These are phyloP conservation scores for Zenarchopterus dispar DNA, from an alignment of 2,797 vertebrate species.

Conservation along the genomic window DNA sequence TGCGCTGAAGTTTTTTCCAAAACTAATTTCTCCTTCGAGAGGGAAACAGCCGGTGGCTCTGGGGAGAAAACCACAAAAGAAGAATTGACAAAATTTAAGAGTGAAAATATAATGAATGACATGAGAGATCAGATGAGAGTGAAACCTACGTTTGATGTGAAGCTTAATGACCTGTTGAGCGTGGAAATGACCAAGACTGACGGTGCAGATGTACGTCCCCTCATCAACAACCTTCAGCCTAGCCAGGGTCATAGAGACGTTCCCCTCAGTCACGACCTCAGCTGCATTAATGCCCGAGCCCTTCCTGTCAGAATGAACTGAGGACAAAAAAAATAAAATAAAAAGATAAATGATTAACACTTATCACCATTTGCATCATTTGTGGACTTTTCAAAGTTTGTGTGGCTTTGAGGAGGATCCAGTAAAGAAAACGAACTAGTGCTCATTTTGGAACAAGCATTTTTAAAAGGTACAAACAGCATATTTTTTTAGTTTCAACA, in stretches of 20 bases:
- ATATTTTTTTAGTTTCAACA: too few relatives aligned
- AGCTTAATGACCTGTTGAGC: conserved; percentile 86
- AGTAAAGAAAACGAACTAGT: too few relatives aligned
- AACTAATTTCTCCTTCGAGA: conserved; percentile 72
- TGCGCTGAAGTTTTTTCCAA: conserved; percentile 53
- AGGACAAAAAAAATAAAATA: conserved; percentile 13
- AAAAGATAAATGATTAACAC: not conserved
- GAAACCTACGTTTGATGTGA: conserved; percentile 78
- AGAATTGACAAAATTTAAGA: not conserved
- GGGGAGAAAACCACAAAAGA: not conserved
- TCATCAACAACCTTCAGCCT: conserved; percentile 80
- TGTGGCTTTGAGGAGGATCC: too few relatives aligned
- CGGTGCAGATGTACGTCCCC: conserved; percentile 86
- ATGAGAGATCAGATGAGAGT: not conserved
- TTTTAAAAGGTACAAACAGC: too few relatives aligned
- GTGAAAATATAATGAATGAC: not conserved
- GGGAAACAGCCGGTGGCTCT: conserved; percentile 78
- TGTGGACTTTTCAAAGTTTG: too few relatives aligned
- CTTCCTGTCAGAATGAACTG: conserved; percentile 65
- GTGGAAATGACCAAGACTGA: conserved; percentile 72
- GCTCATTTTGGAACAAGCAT: too few relatives aligned
- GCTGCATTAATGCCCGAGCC: conserved; percentile 67
- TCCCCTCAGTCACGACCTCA: conserved; percentile 66
- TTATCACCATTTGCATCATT: too few relatives aligned
- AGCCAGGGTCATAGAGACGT: conserved; percentile 80